Base-by-base conservation (phyloP, 2,888 invertebrate genomes). In the Lacanobia wlatinum region DNA sequence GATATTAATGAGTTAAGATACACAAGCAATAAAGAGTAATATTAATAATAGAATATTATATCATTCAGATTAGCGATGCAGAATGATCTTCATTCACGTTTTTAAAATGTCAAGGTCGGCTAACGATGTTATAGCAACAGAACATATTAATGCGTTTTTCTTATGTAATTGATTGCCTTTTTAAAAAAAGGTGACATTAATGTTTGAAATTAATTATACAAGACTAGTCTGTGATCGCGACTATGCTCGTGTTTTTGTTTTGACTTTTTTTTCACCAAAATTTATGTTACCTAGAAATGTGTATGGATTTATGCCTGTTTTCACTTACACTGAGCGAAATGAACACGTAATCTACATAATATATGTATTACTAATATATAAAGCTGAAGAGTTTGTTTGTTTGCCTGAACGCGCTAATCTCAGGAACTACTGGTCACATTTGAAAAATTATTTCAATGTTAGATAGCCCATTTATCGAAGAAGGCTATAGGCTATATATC, bases 41-140 rank as follows among this genome's bases (percentile, higher is more conserved):
- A 0, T 48, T 76, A 52, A 67, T 55, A 23, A n/a, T 59, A 48
- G 1, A 40, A n/a, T 46, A 8, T 1, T 53, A 53, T 38, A 59
- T 63, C 23, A 60, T 64, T 59, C 59, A 60, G 55, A 75, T 72
- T 4, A 46, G 28, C 48, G 8, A 56, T 64, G n/a, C 46, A 59
- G 21, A 74, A 50, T 9, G 14, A 23, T 46, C 12, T 65, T 46
- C 23, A 73, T 79, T 73, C 74, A 79, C 14, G 61, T 61, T 79
- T 78, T 43, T 61, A 0, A 60, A 76, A 80, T 69, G 60, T 58
- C 81, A 81, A 70, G 78, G 81, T 40, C 48, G 18, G 48, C 12
- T 46, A 63, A 60, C 9, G 16, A 48, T 59, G 63, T 48, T 77
- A 5, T 68, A 48, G 21, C 28, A 7, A 48, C 9, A 56, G 2